Percentiles rank a stretch among this genome's conserved stretches.
phyloP scores from a whole-genome alignment of 2,888 invertebrate genomes.

The Aporophyla nigra region DNA sequence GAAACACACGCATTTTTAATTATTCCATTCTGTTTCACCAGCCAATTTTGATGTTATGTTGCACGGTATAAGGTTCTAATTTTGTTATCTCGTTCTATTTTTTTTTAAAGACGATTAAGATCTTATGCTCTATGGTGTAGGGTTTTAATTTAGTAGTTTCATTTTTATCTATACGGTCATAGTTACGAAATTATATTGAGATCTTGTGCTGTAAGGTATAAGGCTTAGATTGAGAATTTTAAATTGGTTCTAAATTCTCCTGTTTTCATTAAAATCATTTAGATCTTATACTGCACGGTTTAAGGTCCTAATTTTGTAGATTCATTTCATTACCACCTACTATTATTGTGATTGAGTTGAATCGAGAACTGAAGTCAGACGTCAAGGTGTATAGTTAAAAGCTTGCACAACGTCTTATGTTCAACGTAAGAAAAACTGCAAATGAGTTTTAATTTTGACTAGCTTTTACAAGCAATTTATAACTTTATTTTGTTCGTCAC shows the following conservation, averaged over 20 bases:
- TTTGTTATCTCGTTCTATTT: conserved; percentile 8
- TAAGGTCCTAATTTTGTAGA: conserved; percentile 2
- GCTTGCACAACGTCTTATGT: neutral
- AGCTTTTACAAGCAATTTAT: neutral
- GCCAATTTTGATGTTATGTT: conserved; percentile 27
- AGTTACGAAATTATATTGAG: neutral
- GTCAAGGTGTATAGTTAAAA: neutral
- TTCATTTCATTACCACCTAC: neutral
- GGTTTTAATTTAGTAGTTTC: neutral
- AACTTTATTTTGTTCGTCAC: neutral
- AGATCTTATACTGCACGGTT: neutral
- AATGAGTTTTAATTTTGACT: too few relatives aligned
- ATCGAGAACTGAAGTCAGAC: neutral
- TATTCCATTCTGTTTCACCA: conserved; percentile 41
- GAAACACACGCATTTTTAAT: conserved; percentile 65
- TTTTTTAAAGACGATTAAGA: neutral
- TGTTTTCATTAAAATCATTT: neutral
- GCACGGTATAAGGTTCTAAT: conserved; percentile 37
- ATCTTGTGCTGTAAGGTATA: neutral
- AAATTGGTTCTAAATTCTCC: neutral
- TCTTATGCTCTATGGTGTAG: neutral
- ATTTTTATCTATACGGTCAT: neutral
- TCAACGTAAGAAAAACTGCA: too few relatives aligned
- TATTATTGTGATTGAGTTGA: neutral
- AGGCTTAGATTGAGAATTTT: neutral